These are phyloP conservation scores for Ceratoteleas bidentatus DNA, from an alignment of 1,140 invertebrate genomes.

Conservation along the genomic window DNA sequence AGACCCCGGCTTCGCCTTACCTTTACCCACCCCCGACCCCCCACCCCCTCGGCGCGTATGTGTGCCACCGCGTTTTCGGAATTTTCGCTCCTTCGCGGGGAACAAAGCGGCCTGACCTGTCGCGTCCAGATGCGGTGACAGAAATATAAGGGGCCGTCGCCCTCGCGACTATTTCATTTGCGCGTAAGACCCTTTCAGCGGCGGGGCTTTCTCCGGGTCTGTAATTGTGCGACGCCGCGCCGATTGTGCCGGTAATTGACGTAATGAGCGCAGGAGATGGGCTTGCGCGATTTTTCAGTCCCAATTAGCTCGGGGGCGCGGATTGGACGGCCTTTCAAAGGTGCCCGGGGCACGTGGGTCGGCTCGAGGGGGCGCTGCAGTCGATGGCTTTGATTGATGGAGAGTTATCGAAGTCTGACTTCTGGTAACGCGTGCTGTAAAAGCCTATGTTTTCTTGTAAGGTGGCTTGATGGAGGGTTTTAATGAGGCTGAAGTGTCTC, in stretches of 20 bases:
- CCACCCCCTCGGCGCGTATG: slow-evolving; percentile 14
- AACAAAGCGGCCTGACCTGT: slow-evolving; percentile 58
- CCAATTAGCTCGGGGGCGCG: neutral
- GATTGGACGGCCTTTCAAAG: no score
- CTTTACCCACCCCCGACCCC: slow-evolving; percentile 51
- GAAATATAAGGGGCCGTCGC: slow-evolving; percentile 42
- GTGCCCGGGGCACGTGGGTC: no score
- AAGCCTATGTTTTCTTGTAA: no score
- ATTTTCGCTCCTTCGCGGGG: slow-evolving; percentile 15
- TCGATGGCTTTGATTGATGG: no score
- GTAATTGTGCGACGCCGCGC: slow-evolving; percentile 15
- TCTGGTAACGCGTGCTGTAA: no score
- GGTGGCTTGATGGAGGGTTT: no score
- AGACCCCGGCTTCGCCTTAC: slow-evolving; percentile 49
- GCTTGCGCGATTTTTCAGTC: slow-evolving; percentile 13
- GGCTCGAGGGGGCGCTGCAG: no score
- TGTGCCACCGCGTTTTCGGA: slow-evolving; percentile 26
- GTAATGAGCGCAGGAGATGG: slow-evolving; percentile 14
- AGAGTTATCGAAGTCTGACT: no score
- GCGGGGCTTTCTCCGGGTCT: slow-evolving; percentile 10
- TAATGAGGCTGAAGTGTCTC: no score
- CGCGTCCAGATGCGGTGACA: slow-evolving; percentile 62
- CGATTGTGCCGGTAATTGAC: slow-evolving; percentile 36
- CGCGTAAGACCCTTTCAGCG: slow-evolving; percentile 46
- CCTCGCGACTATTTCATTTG: slow-evolving; percentile 55